These are phyloP conservation scores for Caenorhabditis tropicalis DNA, from an alignment of 1,140 invertebrate species.

Conservation along the genomic window DNA sequence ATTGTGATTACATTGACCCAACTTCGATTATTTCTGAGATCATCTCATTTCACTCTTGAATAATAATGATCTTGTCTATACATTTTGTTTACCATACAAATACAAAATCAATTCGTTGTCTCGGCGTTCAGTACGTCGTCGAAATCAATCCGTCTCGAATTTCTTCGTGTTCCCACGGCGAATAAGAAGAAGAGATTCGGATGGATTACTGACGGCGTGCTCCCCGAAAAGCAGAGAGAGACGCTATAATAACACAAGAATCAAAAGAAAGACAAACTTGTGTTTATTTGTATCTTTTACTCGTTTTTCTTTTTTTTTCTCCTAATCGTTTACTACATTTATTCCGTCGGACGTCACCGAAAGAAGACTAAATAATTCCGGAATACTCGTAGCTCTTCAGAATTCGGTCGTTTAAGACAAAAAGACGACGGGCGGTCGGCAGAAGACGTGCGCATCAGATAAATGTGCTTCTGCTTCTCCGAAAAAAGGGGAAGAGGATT, in stretches of 20 bases:
- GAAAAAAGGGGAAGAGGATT: background rate
- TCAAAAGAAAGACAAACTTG: background rate
- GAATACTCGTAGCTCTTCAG: background rate
- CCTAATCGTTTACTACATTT: background rate
- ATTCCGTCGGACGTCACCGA: background rate
- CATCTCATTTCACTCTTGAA: background rate
- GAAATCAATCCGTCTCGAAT: slow-evolving; percentile 38
- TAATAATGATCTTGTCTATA: background rate
- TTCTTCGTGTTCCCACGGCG: slow-evolving; percentile 17
- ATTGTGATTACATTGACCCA: too few species aligned
- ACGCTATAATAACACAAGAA: slow-evolving; percentile 25
- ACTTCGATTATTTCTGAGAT: background rate
- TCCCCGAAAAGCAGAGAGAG: background rate
- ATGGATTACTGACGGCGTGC: slow-evolving; percentile 2
- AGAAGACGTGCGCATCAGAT: slow-evolving; percentile 30
- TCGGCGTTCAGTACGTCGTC: background rate
- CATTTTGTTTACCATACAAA: background rate
- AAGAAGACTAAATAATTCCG: slow-evolving; percentile 20
- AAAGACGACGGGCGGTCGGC: background rate
- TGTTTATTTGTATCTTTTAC: background rate
- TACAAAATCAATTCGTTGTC: background rate
- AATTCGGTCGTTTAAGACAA: background rate
- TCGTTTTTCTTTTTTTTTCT: background rate
- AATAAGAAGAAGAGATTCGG: background rate
- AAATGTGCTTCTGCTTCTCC: slow-evolving; percentile 2